Conservation (phyloP, 1,140 invertebrate species). For the Cotesia vestalis region DNA sequence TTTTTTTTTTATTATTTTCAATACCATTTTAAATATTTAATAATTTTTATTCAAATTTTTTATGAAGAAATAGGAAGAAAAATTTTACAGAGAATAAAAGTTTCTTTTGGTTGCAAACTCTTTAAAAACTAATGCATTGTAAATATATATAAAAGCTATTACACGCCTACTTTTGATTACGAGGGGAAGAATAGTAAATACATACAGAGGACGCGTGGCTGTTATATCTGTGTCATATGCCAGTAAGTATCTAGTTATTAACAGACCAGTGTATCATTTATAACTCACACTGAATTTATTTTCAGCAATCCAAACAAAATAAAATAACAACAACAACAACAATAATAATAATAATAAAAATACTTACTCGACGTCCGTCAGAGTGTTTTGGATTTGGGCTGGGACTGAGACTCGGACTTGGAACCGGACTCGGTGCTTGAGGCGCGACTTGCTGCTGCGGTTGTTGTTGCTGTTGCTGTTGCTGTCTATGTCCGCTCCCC, state of each 20-base stretch:
- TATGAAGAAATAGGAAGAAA: no score
- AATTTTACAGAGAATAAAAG: no score
- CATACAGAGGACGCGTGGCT: no score
- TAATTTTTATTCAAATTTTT: no score
- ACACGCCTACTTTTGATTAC: no score
- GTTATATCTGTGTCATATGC: no score
- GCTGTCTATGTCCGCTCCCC: slow-evolving; percentile 46
- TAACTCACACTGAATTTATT: background rate
- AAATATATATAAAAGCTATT: no score
- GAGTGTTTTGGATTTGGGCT: slow-evolving; percentile 62
- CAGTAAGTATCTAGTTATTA: background rate
- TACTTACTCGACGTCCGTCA: slow-evolving; percentile 64
- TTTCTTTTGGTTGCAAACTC: no score
- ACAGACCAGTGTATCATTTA: background rate
- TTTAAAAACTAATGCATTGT: no score
- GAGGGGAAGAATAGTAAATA: no score
- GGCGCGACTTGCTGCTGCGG: slow-evolving; percentile 49
- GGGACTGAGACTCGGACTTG: slow-evolving; percentile 59
- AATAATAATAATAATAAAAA: background rate
- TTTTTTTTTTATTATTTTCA: no score
- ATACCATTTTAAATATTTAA: no score
- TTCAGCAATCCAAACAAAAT: background rate
- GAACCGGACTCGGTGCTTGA: slow-evolving; percentile 53
- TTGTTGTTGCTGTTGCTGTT: slow-evolving; percentile 56
- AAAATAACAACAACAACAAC: background rate